Evolutionary conservation across 2,797 vertebrate species (phyloP), one percentile per base, ranked within the genome.

Genomic region (Syngnathus acus): DNA sequence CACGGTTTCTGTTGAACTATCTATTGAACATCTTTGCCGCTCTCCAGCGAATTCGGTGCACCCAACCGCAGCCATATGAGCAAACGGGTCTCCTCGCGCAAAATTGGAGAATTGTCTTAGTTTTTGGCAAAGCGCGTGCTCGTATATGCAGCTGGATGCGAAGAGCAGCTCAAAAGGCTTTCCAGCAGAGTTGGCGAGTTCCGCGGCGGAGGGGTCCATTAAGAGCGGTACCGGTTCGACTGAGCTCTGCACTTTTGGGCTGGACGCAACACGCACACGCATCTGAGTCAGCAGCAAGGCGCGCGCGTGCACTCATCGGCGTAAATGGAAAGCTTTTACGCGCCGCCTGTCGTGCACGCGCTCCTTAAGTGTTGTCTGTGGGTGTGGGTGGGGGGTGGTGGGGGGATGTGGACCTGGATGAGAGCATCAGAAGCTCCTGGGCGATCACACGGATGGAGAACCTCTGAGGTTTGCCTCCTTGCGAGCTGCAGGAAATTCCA

Each of bases 291-390:
- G 59, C 59, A 57, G 9, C 45, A 8, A 37, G 13, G 55, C 55
- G 26, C 16, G 26, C 53, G 23, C n/a, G 53, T 16, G 54, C 8
- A 5, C 19, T 5, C 59, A 5, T 38, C 38, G n/a, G 59, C 39
- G 9, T 86, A 86, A 87, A 83, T 83, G 88, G 81, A 82, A 77
- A 85, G 85, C 86, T 90, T 89, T 90, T 89, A 87, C 85, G 85
- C 88, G 79, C 78, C 66, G 67, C 69, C 9, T 10, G 9, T 26
- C 62, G 47, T 51, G 59, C 62, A 64, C 62, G 43, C 62, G 60
- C 60, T 72, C 64, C 69, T 69, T 55, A 55, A 55, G 53, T 55
- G 53, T 26, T 0, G 53, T 26, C 21, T 55, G 65, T 48, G 69
- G 68, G 70, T 69, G 19, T 32, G 62, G 70, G 48, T 9, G 8